Conservation (phyloP, 2,888 invertebrate genomes). For the Drosophila glabriapex region DNA sequence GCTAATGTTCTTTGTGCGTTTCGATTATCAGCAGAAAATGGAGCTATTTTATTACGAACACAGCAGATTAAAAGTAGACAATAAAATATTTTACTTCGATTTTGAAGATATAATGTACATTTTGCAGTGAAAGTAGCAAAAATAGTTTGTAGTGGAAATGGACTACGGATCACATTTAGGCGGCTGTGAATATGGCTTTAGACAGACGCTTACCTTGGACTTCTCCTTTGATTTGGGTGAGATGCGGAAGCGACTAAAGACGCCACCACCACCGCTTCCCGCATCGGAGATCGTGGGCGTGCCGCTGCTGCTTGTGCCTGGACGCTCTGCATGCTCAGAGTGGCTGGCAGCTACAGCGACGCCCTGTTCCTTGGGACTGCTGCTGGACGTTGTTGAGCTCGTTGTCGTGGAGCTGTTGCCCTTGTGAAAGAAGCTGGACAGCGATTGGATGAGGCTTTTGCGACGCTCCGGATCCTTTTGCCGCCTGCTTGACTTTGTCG, state of each 20-base stretch:
- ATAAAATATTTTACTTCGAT: neutral
- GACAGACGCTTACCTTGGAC: slow-evolving; percentile 87
- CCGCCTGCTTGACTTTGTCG: slow-evolving; percentile 70
- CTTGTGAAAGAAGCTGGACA: slow-evolving; percentile 93
- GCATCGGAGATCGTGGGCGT: slow-evolving; percentile 75
- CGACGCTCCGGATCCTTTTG: slow-evolving; percentile 90
- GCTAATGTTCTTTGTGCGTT: neutral
- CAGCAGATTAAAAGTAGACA: neutral
- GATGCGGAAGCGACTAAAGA: slow-evolving; percentile 87
- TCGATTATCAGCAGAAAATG: neutral
- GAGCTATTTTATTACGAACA: neutral
- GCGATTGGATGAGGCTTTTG: slow-evolving; percentile 93
- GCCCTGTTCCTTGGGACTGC: slow-evolving; percentile 56
- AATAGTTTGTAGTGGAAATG: neutral
- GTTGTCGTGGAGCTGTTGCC: slow-evolving; percentile 84
- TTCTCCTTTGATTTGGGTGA: slow-evolving; percentile 88
- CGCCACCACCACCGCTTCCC: slow-evolving; percentile 67
- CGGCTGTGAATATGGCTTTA: neutral
- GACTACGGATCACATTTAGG: slow-evolving; percentile 10
- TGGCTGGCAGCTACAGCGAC: slow-evolving; percentile 78
- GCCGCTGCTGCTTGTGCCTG: slow-evolving; percentile 84
- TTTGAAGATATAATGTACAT: neutral
- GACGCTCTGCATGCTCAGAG: slow-evolving; percentile 89
- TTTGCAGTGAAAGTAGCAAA: neutral
- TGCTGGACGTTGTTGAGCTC: slow-evolving; percentile 64